Percentiles rank a stretch among this genome's conserved stretches.
Evolutionary conservation across 92 coral and sea anemone genomes (phyloP).

Genomic region (Zoanthus gigantus): DNA sequence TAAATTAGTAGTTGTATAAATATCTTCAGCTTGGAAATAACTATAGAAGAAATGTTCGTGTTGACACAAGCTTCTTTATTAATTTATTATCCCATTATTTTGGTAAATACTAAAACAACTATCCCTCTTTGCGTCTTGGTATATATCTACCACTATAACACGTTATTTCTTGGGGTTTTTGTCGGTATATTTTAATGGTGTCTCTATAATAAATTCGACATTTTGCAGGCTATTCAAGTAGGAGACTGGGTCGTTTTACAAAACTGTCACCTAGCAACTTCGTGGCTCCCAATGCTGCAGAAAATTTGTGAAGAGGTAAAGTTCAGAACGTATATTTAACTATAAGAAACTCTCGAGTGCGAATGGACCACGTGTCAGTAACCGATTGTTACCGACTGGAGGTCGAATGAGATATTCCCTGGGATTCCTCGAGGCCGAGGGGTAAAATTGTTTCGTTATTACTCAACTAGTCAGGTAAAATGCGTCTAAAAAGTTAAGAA

Average conservation of each 20-base stretch:
- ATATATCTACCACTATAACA: too few relatives aligned
- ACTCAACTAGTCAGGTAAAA: neutral
- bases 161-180: too few relatives aligned
- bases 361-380: neutral
- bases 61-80: too few relatives aligned
- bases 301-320: conserved; percentile 96
- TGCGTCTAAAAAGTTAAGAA: neutral
- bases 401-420: neutral
- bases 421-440: neutral
- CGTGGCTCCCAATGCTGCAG: conserved; percentile 95
- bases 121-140: too few relatives aligned
- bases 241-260: conserved; percentile 98
- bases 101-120: too few relatives aligned
- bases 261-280: conserved; percentile 95
- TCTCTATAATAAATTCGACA: neutral
- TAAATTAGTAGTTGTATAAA: too few relatives aligned
- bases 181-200: too few relatives aligned
- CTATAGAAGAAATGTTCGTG: too few relatives aligned
- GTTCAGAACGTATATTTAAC: neutral
- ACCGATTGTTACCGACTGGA: neutral
- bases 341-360: neutral
- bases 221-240: conserved; percentile 77
- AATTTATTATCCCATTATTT: too few relatives aligned
- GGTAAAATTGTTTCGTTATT: neutral
- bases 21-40: too few relatives aligned